A percentile compares a stretch with the other conserved stretches of the same genome.
Evolutionary conservation across 2,888 invertebrate species (phyloP).

Genomic region (Gymnoscelis rufifasciata): DNA sequence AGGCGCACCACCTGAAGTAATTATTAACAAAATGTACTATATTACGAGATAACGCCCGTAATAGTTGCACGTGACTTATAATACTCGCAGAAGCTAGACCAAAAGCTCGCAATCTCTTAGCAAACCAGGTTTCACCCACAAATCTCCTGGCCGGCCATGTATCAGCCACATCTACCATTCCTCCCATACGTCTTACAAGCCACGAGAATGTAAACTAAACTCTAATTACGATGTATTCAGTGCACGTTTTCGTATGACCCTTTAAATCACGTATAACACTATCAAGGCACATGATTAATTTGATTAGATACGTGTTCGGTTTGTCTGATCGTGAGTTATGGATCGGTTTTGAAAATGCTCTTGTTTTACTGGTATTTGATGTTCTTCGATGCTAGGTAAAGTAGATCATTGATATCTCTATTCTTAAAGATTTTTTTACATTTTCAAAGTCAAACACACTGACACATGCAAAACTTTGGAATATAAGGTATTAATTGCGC

Average conservation of each 20-base stretch:
- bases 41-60: too few relatives aligned
- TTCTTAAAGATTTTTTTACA: too few relatives aligned
- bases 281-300: conserved; percentile 60
- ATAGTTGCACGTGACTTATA: too few relatives aligned
- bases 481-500: too few relatives aligned
- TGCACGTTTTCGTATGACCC: conserved; percentile 49
- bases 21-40: too few relatives aligned
- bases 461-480: too few relatives aligned
- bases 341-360: conserved; percentile 1
- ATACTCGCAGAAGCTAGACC: neutral
- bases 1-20: too few relatives aligned
- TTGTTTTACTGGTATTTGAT: too few relatives aligned
- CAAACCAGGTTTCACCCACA: conserved; percentile 10
- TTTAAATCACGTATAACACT: conserved; percentile 59
- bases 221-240: conserved; percentile 38
- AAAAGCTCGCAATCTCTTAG: neutral
- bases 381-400: too few relatives aligned
- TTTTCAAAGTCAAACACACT: too few relatives aligned
- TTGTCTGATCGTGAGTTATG: conserved; percentile 30
- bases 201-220: conserved; percentile 26
- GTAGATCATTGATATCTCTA: too few relatives aligned
- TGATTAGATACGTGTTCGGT: conserved; percentile 37
- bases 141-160: conserved; percentile 13
- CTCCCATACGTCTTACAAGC: conserved; percentile 16
- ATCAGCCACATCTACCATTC: conserved; percentile 18